Evolutionary conservation across 2,888 invertebrate species (phyloP).

Genomic region (Sesia apiformis): DNA sequence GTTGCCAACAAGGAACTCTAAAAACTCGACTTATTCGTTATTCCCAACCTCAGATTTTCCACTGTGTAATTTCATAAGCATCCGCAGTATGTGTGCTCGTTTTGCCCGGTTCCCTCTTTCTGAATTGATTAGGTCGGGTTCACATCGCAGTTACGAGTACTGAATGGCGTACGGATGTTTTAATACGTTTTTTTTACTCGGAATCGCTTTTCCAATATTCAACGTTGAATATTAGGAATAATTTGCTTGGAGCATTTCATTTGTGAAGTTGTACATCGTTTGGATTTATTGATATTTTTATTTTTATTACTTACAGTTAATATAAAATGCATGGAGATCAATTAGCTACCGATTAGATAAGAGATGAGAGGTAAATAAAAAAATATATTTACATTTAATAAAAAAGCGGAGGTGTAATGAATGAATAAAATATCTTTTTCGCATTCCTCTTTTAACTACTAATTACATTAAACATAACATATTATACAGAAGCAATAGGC

Average conservation of each 20-base stretch:
- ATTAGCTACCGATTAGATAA: too few relatives aligned
- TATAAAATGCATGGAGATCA: too few relatives aligned
- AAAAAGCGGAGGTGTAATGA: too few relatives aligned
- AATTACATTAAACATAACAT: too few relatives aligned
- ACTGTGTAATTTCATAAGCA: conserved; percentile 71
- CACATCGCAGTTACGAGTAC: conserved; percentile 60
- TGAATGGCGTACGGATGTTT: conserved; percentile 54
- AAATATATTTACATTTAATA: too few relatives aligned
- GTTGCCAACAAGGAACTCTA: too few relatives aligned
- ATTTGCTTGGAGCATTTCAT: conserved; percentile 1
- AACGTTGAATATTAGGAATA: conserved; percentile 20
- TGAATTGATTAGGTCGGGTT: conserved; percentile 69
- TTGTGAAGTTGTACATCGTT: not conserved
- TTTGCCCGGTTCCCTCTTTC: conserved; percentile 61
- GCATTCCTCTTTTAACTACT: too few relatives aligned
- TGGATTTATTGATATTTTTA: too few relatives aligned
- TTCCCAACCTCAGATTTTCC: conserved; percentile 55
- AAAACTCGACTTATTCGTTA: conserved; percentile 39
- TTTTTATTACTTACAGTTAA: too few relatives aligned
- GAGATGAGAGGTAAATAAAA: too few relatives aligned
- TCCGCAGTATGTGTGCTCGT: conserved; percentile 47
- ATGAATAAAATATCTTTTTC: too few relatives aligned
- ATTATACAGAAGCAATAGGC: too few relatives aligned
- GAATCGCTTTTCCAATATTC: conserved; percentile 39
- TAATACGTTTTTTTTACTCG: conserved; percentile 32